These are phyloP conservation scores for Odontocolon sp. DNA, from an alignment of 2,888 invertebrate species.

Conservation along the genomic window DNA sequence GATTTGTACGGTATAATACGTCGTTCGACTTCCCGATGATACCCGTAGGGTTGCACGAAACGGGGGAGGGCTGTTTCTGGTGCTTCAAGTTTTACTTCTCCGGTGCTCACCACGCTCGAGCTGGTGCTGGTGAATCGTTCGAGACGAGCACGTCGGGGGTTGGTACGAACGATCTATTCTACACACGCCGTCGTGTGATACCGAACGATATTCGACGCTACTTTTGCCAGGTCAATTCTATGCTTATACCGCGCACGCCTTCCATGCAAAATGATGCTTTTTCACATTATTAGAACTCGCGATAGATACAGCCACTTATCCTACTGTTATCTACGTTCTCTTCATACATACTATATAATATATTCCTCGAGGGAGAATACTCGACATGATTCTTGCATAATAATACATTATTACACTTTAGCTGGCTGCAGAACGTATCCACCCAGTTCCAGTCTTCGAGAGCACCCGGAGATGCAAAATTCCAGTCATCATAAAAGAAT, in stretches of 20 bases:
- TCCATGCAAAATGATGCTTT: slow-evolving; percentile 52
- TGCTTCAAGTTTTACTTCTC: slow-evolving; percentile 15
- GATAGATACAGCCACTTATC: slow-evolving; percentile 22
- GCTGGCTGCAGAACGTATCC: not conserved
- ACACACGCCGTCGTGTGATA: slow-evolving; percentile 52
- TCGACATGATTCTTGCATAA: slow-evolving; percentile 18
- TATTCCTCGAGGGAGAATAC: not conserved
- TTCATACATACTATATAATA: slow-evolving; percentile 6
- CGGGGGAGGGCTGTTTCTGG: not conserved
- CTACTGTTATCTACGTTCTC: too few relatives aligned
- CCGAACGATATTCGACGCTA: slow-evolving; percentile 50
- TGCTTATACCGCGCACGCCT: slow-evolving; percentile 47
- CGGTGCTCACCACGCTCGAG: not conserved
- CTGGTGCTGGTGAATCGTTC: slow-evolving; percentile 17
- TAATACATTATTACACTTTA: slow-evolving; percentile 36
- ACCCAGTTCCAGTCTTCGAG: not conserved
- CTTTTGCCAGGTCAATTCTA: not conserved
- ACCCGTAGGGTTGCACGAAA: slow-evolving; percentile 36
- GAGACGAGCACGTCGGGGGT: slow-evolving; percentile 51
- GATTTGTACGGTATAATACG: slow-evolving; percentile 14
- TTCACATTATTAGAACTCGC: slow-evolving; percentile 47
- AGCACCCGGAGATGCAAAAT: not conserved
- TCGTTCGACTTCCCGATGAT: slow-evolving; percentile 29
- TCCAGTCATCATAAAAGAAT: slow-evolving; percentile 9
- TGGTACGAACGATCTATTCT: slow-evolving; percentile 62